Evolutionary conservation across 2,888 invertebrate species (phyloP), one percentile per base, ranked within the genome.

Genomic region (Aspidiotus destructor): DNA sequence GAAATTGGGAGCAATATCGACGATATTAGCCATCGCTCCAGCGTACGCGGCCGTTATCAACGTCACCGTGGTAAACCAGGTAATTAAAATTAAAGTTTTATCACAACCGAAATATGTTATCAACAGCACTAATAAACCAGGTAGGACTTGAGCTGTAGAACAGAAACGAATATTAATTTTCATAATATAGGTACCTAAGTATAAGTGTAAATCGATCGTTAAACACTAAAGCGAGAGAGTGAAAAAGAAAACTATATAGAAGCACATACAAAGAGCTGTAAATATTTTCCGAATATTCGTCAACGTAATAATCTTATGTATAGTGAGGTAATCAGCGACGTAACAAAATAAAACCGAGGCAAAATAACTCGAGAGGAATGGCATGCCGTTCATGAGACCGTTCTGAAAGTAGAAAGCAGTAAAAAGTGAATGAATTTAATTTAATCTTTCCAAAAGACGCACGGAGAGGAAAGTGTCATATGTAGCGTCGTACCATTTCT

Each of bases 1-100:
- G 73, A 86, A 84, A 78, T 88, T 87, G n/a, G 88, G 87, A 0
- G 87, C 86, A 70, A 88, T 85, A 75, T 88, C 88, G 15, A 88
- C 86, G 71, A 87, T 84, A 74, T 84, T 87, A 0, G 87, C 86
- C 85, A 87, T 87, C 6, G 86, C 86, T 52, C 86, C 86, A 6
- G 86, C 86, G 75, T 87, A 86, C 0, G 86, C 82, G 11, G 86
- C 86, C 17, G 86, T 86, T 73, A 87, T 85, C 70, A 86, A 79
- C 11, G 85, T 85, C 7, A 87, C 86, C 40, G 86, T 85, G 69
- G 83, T 76, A 75, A 85, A 86, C 86, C 86, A 87, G 16, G 85
- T 79, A 52, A 84, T 76, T 72, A 86, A 76, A 54, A 84, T 83
- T 63, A 82, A 73, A 40, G 77, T 75, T 64, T 85, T 80, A 75